These are phyloP conservation scores for Illadopsis cleaveri DNA, from an alignment of 2,113 vertebrate species.

Conservation along the genomic window DNA sequence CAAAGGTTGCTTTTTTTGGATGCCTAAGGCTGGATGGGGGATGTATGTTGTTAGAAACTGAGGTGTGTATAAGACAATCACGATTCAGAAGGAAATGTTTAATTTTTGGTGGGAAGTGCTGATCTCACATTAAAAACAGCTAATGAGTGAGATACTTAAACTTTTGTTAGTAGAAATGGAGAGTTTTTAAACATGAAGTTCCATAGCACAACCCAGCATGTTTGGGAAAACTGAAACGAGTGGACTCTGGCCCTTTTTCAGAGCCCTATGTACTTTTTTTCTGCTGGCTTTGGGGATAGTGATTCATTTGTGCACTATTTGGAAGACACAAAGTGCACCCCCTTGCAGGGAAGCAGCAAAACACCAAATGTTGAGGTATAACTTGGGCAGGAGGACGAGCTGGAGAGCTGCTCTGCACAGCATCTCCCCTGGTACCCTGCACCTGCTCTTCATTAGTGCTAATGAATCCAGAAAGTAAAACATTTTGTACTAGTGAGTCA, in stretches of 20 bases:
- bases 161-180: not conserved
- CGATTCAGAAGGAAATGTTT: not conserved
- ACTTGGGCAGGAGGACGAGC: not conserved
- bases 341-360: not conserved
- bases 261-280: accelerated
- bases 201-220: not conserved
- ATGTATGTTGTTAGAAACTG: not conserved
- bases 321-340: not conserved
- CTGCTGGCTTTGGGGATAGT: not conserved
- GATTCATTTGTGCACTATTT: not conserved
- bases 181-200: not conserved
- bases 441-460: constrained; percentile 58
- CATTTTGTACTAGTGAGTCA: constrained; percentile 41
- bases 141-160: not conserved
- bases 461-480: constrained; percentile 47
- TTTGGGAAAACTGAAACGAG: not conserved
- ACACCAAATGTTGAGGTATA: not conserved
- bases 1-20: not conserved
- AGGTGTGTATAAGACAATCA: not conserved
- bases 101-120: not conserved
- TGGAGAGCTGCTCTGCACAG: not conserved
- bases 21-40: accelerated
- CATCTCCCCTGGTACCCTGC: constrained; percentile 24
- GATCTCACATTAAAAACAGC: not conserved
- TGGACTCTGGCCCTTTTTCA: not conserved